Conservation (phyloP, 1,140 invertebrate species). For the Matsumurasca onukii region DNA sequence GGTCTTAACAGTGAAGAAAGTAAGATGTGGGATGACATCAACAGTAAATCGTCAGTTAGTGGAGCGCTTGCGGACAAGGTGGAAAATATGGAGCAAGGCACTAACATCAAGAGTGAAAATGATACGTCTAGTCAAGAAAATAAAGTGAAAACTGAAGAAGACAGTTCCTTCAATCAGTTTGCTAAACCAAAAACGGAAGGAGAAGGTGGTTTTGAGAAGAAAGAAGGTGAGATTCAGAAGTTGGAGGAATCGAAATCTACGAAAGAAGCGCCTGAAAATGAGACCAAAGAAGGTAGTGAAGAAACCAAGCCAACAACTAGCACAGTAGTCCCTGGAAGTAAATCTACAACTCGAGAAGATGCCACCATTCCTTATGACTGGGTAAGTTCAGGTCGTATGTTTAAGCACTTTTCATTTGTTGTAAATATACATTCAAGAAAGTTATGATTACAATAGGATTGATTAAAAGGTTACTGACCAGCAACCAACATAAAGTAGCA, state of each 20-base stretch:
- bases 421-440: too few species aligned
- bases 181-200: constrained; percentile 12
- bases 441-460: too few species aligned
- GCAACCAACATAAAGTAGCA: too few species aligned
- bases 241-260: constrained; percentile 40
- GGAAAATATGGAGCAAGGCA: not conserved
- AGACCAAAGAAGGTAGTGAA: constrained; percentile 51
- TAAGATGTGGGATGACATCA: constrained; percentile 29
- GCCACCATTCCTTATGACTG: constrained; percentile 82
- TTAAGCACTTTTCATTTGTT: too few species aligned
- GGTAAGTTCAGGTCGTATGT: too few species aligned
- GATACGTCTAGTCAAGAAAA: constrained; percentile 1
- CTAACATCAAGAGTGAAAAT: constrained; percentile 8
- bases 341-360: constrained; percentile 59
- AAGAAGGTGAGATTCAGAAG: constrained; percentile 41
- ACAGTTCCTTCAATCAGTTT: not conserved
- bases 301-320: constrained; percentile 44
- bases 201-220: constrained; percentile 38
- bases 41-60: constrained; percentile 27
- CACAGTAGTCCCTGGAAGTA: constrained; percentile 43
- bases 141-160: not conserved
- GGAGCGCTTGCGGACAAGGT: not conserved
- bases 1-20: not conserved
- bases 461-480: too few species aligned
- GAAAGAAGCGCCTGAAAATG: constrained; percentile 41